phyloP scores from a whole-genome alignment of 2,113 vertebrate genomes.

The Cnemophilus loriae region DNA sequence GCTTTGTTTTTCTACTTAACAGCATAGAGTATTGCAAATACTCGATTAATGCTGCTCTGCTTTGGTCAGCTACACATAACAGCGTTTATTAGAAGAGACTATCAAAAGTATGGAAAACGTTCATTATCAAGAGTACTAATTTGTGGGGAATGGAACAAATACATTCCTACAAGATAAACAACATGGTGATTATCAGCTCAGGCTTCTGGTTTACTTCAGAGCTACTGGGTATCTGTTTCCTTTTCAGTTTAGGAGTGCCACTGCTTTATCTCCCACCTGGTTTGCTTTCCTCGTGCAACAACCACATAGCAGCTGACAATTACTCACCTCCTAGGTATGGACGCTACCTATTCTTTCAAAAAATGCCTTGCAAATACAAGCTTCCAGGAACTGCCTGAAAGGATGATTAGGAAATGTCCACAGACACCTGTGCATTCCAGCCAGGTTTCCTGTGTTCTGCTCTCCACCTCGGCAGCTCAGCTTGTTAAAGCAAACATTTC shows the following conservation, averaged over 20 bases:
- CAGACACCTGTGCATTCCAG: not conserved
- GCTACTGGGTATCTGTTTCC: not conserved
- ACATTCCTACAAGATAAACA: not conserved
- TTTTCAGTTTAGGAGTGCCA: not conserved
- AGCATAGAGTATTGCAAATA: not conserved
- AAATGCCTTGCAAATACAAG: not conserved
- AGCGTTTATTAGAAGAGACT: not conserved
- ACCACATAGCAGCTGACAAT: not conserved
- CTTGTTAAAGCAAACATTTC: not conserved
- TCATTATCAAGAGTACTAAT: not conserved
- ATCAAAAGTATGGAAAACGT: accelerated
- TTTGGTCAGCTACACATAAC: not conserved
- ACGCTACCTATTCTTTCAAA: not conserved
- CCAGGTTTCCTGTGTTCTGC: not conserved
- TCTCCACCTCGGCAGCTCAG: not conserved
- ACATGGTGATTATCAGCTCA: not conserved
- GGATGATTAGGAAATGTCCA: not conserved
- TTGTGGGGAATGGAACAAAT: not conserved
- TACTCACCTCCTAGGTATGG: not conserved
- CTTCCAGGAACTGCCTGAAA: not conserved
- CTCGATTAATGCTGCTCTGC: not conserved
- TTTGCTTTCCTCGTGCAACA: not conserved
- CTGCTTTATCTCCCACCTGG: not conserved
- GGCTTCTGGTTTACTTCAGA: not conserved
- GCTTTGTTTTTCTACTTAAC: not conserved